Evolutionary conservation across 1,140 invertebrate species (phyloP), one percentile per base, ranked within the genome.

Genomic region (Proctacanthus coquilletti): DNA sequence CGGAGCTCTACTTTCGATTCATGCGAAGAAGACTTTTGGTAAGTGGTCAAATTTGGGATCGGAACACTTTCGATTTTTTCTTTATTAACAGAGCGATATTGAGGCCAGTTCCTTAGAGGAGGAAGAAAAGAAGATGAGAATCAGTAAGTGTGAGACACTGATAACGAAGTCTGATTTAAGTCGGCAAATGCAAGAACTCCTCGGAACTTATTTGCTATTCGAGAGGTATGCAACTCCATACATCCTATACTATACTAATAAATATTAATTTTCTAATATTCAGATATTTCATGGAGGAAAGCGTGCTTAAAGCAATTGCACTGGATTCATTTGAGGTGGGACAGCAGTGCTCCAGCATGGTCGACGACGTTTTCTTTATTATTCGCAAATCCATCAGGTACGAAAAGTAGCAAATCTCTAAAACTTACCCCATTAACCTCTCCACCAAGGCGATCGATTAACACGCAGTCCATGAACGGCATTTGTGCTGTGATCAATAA

Each of bases 351-450:
- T 94, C 92, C 0, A 93, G 84, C 47, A 80, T 98, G 66, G 80
- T 98, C 1, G 95, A 99, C 62, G 93, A 98, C 67, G 80, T 95
- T 3, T 98, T 98, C 61, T 99, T 93, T 56, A 93, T 99, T 44
- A 75, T 97, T 1, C 84, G 91, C 47, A 98, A 98, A 66, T 92
- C 87, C 53, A 82, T 97, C 21, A 77, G 83, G 84, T 86, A 63
- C 38, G 13, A 39, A 19, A 17, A 20, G n/a, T 27, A n/a, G n/a
- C 21, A 6, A 10, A 25, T 43, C 46, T 32, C 18, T 51, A 5
- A 33, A 33, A 9, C 8, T 33, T 33, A 33, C 29, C 40, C 36
- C 23, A 23, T 44, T 52, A 13, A 13, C 5, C 8, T 11, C 34
- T 20, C 34, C 21, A 13, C 35, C 5, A 20, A 83, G 84, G 49